Base-by-base conservation (phyloP, 2,888 invertebrate species). In the Drosophila merina region DNA sequence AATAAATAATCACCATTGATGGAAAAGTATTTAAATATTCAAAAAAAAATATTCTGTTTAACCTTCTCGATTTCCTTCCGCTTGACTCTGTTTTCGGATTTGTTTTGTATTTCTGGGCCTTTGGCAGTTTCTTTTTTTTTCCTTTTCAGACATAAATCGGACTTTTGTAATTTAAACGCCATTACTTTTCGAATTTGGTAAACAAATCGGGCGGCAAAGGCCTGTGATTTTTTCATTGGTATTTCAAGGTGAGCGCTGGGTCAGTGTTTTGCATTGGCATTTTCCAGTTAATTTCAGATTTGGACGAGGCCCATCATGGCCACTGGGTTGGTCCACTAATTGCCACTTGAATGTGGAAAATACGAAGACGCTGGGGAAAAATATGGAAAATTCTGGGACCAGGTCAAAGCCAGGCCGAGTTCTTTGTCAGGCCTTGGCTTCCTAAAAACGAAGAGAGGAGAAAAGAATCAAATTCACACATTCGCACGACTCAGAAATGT, bases 111-210 rank as follows among this genome's bases (percentile, higher is more conserved):
- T 49, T 6, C 6, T n/a, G 40, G 12, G 40, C 6, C 3, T 38
- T 47, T 45, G 50, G 40, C 38, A 54, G 55, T 57, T 72, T 55
- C 40, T n/a, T 40, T 40, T 36, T 40, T 52, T 14, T 40, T 33
- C 40, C 50, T n/a, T 10, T 25, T 56, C 14, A 30, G 47, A 54
- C 52, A 66, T 49, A 66, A 74, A 57, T 76, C 30, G 59, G 50
- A 64, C 58, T 62, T 66, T 54, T 83, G 74, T 85, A 85, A 82
- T 85, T 78, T 78, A 77, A 85, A 82, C 73, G 76, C 77, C 77
- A 85, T 85, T 85, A 83, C 64, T 76, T 79, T 82, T 49, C 40
- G 30, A 20, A 49, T 58, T 86, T 69, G 67, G 82, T 83, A 83
- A 83, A 83, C 83, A 83, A 75, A 71, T 70, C 71, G n/a, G 45